phyloP scores from a whole-genome alignment of 2,888 invertebrate species.

The Caenorhabditis sp. region DNA sequence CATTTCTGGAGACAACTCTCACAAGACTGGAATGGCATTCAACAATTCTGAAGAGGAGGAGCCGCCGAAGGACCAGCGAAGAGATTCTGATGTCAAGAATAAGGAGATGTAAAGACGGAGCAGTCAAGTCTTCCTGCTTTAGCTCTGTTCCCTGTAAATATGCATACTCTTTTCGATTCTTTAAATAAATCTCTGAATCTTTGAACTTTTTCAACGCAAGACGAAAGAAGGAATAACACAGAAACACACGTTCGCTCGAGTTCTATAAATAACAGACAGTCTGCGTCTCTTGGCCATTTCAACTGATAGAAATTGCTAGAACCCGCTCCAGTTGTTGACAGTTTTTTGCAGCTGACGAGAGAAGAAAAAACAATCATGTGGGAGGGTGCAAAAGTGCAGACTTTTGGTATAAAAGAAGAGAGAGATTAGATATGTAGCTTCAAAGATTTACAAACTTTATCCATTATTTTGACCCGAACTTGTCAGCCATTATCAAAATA shows the following conservation, averaged over 20 bases:
- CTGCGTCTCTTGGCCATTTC: neutral
- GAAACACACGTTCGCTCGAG: neutral
- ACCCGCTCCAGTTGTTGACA: neutral
- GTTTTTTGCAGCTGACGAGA: neutral
- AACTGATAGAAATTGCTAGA: neutral
- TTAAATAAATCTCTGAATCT: neutral
- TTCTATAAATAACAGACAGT: neutral
- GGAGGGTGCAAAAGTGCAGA: neutral
- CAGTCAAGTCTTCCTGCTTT: neutral
- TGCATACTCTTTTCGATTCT: neutral
- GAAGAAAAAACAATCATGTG: neutral
- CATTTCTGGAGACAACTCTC: neutral
- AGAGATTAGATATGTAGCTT: neutral
- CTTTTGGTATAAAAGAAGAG: neutral
- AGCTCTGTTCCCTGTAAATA: neutral
- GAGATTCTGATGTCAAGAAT: slow-evolving; percentile 13
- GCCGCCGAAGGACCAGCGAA: neutral
- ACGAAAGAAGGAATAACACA: neutral
- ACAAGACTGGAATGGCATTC: slow-evolving; percentile 17
- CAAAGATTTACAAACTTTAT: neutral
- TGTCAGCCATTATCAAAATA: too few species aligned
- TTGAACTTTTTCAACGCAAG: neutral
- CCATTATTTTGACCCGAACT: too few species aligned
- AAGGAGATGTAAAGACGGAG: slow-evolving; percentile 1
- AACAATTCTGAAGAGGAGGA: slow-evolving; percentile 15